Evolutionary conservation across 1,140 invertebrate genomes (phyloP).

Genomic region (Papilio machaon): DNA sequence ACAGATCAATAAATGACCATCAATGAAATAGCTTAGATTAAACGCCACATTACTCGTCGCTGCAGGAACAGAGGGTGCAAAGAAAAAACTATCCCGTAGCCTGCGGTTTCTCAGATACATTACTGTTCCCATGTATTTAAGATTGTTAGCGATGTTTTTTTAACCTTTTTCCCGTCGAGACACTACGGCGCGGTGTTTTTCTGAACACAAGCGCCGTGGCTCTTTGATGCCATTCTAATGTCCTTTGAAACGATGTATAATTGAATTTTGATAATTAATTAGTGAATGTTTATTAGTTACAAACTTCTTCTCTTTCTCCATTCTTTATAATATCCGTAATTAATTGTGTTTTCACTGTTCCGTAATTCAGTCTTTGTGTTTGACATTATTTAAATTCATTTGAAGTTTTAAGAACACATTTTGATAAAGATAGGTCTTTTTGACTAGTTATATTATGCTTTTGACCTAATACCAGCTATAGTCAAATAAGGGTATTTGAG

Average conservation of each 20-base stretch:
- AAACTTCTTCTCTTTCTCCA: background rate
- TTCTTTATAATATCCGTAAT: background rate
- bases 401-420: background rate
- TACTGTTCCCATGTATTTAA: conserved; percentile 60
- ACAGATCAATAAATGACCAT: background rate
- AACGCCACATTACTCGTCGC: background rate
- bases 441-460: too few species aligned
- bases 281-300: background rate
- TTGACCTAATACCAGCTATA: too few species aligned
- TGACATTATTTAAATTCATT: background rate
- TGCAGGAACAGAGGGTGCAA: conserved; percentile 2
- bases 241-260: background rate
- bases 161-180: conserved; percentile 34
- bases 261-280: background rate
- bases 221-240: background rate
- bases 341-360: too few species aligned
- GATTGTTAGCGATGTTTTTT: conserved; percentile 40
- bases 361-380: background rate
- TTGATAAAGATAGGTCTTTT: too few species aligned
- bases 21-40: background rate
- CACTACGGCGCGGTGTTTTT: background rate
- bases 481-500: too few species aligned
- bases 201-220: background rate
- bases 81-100: conserved; percentile 6
- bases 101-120: conserved; percentile 65